These are phyloP conservation scores for Zapornia atra DNA, from an alignment of 2,113 vertebrate genomes.

Conservation along the genomic window DNA sequence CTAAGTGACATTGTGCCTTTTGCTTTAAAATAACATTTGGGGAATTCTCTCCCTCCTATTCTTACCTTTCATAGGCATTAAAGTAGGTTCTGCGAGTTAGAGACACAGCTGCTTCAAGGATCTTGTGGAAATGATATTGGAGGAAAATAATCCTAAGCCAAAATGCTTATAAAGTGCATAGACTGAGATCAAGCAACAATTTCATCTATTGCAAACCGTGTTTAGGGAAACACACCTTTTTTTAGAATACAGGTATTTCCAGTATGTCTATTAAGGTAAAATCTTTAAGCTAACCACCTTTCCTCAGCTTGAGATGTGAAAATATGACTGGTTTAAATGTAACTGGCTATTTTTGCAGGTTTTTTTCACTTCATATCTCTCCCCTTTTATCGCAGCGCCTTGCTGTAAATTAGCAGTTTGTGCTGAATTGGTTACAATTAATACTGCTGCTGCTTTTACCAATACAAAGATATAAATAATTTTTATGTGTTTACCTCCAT, in stretches of 20 bases:
- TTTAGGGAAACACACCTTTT: not conserved
- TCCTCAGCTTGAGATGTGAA: not conserved
- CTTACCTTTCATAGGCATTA: not conserved
- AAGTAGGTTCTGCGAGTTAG: not conserved
- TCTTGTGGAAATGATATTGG: not conserved
- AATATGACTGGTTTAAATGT: not conserved
- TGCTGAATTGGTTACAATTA: constrained; percentile 58
- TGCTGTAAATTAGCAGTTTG: constrained; percentile 1
- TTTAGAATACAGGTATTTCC: not conserved
- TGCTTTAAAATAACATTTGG: not conserved
- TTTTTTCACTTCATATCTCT: constrained; percentile 24
- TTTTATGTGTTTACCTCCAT: constrained; percentile 36
- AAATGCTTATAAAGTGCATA: not conserved
- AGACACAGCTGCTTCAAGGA: not conserved
- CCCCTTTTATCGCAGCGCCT: not conserved
- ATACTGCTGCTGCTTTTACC: constrained; percentile 42
- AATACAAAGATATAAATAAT: constrained; percentile 53
- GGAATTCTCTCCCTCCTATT: not conserved
- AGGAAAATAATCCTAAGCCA: not conserved
- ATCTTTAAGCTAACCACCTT: not conserved
- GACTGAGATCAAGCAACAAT: not conserved
- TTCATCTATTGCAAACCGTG: not conserved
- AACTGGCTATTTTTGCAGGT: not conserved
- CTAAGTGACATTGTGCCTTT: not conserved
- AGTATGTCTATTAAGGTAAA: constrained; percentile 4